phyloP scores from a whole-genome alignment of 2,113 vertebrate genomes.

The Paraplagusia blochii region DNA sequence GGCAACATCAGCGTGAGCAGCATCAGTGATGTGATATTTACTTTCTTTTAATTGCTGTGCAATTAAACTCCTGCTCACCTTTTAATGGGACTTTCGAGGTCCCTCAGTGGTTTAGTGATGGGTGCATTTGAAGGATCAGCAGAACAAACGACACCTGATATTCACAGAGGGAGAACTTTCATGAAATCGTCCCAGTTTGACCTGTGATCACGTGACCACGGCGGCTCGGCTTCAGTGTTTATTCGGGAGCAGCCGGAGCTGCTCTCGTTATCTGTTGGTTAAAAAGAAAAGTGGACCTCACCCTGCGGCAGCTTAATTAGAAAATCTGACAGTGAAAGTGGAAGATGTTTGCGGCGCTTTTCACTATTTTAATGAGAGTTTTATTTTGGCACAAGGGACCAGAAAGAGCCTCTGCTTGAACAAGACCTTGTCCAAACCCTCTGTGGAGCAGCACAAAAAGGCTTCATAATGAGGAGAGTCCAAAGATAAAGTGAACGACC shows the following conservation, averaged over 20 bases:
- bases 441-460: conserved; percentile 12
- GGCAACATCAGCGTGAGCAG: too few species aligned
- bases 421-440: conserved; percentile 20
- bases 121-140: neutral
- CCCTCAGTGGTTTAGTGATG: neutral
- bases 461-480: conserved; percentile 26
- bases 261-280: neutral
- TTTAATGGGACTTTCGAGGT: too few species aligned
- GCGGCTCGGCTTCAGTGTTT: conserved; percentile 9
- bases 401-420: conserved; percentile 6
- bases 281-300: neutral
- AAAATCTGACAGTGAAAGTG: neutral
- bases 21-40: neutral
- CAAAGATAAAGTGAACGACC: neutral
- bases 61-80: too few species aligned
- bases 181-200: conserved; percentile 3
- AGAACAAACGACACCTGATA: conserved; percentile 28
- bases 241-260: neutral
- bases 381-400: neutral
- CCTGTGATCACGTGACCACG: conserved; percentile 28
- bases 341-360: conserved; percentile 4
- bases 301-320: neutral
- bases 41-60: conserved; percentile 2
- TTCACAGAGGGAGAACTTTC: conserved; percentile 19
- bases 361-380: conserved; percentile 7